Percentiles rank a stretch among this genome's conserved stretches.
Evolutionary conservation across 35 echinoderm and acorn worm genomes (phyloP).

Genomic region (Chiridota heheva): DNA sequence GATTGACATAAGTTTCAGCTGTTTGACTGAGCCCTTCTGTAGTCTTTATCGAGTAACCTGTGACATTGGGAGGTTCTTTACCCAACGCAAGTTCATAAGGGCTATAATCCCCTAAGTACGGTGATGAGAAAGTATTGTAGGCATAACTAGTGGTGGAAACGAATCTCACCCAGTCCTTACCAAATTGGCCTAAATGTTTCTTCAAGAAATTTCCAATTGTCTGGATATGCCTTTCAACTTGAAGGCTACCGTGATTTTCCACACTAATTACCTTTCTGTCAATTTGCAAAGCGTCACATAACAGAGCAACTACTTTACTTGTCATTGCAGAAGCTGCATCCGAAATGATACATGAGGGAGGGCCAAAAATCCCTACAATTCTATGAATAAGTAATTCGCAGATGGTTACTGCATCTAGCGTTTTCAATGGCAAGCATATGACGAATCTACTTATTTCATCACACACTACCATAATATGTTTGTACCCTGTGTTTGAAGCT

Average conservation of each 20-base stretch:
- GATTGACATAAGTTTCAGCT: not conserved
- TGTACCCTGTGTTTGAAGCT: no score
- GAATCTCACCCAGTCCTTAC: slow-evolving; percentile 31
- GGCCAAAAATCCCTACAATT: slow-evolving; percentile 40
- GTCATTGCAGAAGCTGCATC: slow-evolving; percentile 46
- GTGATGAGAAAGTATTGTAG: slow-evolving; percentile 51
- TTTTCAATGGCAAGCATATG: slow-evolving; percentile 44
- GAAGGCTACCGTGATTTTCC: no score
- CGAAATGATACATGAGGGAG: slow-evolving; percentile 37
- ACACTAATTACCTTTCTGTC: no score
- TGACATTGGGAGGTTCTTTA: no score
- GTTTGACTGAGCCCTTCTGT: not conserved
- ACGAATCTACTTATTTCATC: no score
- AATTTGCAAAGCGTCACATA: no score
- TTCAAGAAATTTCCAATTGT: no score
- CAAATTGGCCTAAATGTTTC: slow-evolving; percentile 38
- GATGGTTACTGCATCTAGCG: slow-evolving; percentile 43
- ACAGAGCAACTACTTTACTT: no score
- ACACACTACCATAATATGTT: slow-evolving; percentile 29
- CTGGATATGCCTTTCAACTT: no score
- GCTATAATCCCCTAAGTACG: slow-evolving; percentile 32
- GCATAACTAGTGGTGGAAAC: slow-evolving; percentile 23
- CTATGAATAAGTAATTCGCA: slow-evolving; percentile 17
- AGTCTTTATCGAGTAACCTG: no score
- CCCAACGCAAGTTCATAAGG: no score